A percentile compares a stretch with the other conserved stretches of the same genome.
phyloP scores from a whole-genome alignment of 2,113 vertebrate species.

The Epinephelus cyanopodus region DNA sequence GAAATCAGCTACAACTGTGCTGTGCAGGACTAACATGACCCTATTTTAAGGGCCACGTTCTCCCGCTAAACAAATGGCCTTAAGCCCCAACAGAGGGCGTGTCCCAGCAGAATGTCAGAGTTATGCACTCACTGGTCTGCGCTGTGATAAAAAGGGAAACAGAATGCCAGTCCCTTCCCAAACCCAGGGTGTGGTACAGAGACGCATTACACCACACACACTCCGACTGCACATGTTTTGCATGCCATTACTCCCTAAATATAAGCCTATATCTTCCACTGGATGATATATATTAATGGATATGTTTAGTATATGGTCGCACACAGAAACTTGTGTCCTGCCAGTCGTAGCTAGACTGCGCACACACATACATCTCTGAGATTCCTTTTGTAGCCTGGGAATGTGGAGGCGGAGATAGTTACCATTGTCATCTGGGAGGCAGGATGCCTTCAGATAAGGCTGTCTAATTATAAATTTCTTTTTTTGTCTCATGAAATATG shows the following conservation, averaged over 20 bases:
- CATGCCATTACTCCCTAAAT: slow-evolving; percentile 64
- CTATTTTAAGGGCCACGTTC: slow-evolving; percentile 62
- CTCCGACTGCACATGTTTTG: slow-evolving; percentile 63
- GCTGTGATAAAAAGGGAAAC: slow-evolving; percentile 76
- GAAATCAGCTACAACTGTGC: slow-evolving; percentile 55
- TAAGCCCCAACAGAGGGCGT: slow-evolving; percentile 66
- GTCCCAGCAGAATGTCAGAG: slow-evolving; percentile 71
- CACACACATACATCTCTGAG: slow-evolving; percentile 40
- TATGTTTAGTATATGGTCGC: slow-evolving; percentile 29
- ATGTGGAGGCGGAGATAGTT: slow-evolving; percentile 61
- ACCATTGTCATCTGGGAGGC: slow-evolving; percentile 75
- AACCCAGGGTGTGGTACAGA: slow-evolving; percentile 75
- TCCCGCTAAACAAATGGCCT: slow-evolving; percentile 66
- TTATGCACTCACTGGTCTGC: slow-evolving; percentile 64
- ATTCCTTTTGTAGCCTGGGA: slow-evolving; percentile 67
- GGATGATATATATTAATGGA: slow-evolving; percentile 50
- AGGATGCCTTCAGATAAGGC: slow-evolving; percentile 78
- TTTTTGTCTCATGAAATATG: slow-evolving; percentile 78
- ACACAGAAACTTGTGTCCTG: slow-evolving; percentile 21
- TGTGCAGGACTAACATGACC: slow-evolving; percentile 25
- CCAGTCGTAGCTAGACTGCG: slow-evolving; percentile 15
- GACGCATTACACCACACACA: slow-evolving; percentile 57
- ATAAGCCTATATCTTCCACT: slow-evolving; percentile 38
- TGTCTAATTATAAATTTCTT: slow-evolving; percentile 80
- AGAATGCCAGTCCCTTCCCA: slow-evolving; percentile 67